Percentiles rank a stretch among this genome's conserved stretches.
phyloP scores from a whole-genome alignment of 2,888 invertebrate genomes.

The Vesta saturnalis region DNA sequence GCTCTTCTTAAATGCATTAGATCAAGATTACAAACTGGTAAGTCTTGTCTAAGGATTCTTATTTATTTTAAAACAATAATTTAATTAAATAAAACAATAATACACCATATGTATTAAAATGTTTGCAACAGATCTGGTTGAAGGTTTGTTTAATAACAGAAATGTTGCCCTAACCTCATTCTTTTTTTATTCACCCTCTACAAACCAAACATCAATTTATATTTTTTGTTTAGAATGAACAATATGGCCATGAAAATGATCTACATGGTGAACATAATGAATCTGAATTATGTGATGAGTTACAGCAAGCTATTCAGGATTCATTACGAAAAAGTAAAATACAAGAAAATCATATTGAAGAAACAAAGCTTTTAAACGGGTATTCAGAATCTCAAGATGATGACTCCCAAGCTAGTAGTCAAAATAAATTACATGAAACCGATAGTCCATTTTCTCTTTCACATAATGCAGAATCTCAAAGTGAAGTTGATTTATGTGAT shows the following conservation, averaged over 20 bases:
- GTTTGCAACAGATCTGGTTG: too few species aligned
- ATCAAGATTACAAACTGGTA: constrained; percentile 34
- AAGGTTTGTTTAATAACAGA: too few species aligned
- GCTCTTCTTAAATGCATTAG: constrained; percentile 44
- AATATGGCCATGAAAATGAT: not conserved
- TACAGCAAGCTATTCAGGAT: constrained; percentile 53
- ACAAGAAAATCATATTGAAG: constrained; percentile 25
- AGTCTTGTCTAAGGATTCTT: too few species aligned
- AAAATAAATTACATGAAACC: constrained; percentile 51
- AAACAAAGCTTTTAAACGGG: constrained; percentile 23
- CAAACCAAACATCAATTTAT: not conserved
- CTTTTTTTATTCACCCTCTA: not conserved
- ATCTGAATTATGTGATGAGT: constrained; percentile 47
- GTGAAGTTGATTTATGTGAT: constrained; percentile 52
- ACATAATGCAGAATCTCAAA: constrained; percentile 46
- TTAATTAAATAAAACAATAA: too few species aligned
- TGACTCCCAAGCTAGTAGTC: constrained; percentile 55
- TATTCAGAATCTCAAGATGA: constrained; percentile 46
- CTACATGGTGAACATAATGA: constrained; percentile 50
- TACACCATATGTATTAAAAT: too few species aligned
- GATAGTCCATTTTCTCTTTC: constrained; percentile 48
- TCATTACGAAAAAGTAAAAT: constrained; percentile 53
- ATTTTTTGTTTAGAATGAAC: not conserved
- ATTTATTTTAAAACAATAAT: too few species aligned
- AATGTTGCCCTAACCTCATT: too few species aligned